Evolutionary conservation across 2,888 invertebrate genomes (phyloP).

Genomic region (Tachina grossa): DNA sequence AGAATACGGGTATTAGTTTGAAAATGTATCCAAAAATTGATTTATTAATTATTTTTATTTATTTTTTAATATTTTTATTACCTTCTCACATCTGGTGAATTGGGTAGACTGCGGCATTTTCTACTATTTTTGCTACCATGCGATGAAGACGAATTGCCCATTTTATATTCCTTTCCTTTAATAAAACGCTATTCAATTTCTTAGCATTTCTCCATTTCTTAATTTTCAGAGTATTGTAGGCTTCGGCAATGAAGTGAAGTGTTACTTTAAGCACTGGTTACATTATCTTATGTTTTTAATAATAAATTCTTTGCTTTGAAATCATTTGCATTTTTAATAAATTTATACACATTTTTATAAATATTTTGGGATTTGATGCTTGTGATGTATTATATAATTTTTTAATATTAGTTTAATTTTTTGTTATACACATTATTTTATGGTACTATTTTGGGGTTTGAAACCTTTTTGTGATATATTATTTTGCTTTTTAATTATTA

Average conservation of each 20-base stretch:
- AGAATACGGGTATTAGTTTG: no score
- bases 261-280: neutral
- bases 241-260: neutral
- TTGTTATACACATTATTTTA: no score
- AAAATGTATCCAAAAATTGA: no score
- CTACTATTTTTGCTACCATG: slow-evolving; percentile 79
- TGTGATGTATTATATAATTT: no score
- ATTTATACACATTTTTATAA: no score
- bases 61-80: slow-evolving; percentile 78
- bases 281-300: neutral
- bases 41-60: no score
- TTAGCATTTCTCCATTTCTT: neutral
- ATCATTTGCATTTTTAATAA: neutral
- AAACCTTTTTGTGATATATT: no score
- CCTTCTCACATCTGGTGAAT: slow-evolving; percentile 90
- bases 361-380: no score
- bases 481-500: no score
- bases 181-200: neutral
- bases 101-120: slow-evolving; percentile 88
- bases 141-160: slow-evolving; percentile 82
- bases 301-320: neutral
- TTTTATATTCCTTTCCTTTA: slow-evolving; percentile 63
- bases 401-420: no score
- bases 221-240: neutral
- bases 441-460: no score